Evolutionary conservation across 1,140 invertebrate genomes (phyloP).

Genomic region (Euwallacea fornicatus): DNA sequence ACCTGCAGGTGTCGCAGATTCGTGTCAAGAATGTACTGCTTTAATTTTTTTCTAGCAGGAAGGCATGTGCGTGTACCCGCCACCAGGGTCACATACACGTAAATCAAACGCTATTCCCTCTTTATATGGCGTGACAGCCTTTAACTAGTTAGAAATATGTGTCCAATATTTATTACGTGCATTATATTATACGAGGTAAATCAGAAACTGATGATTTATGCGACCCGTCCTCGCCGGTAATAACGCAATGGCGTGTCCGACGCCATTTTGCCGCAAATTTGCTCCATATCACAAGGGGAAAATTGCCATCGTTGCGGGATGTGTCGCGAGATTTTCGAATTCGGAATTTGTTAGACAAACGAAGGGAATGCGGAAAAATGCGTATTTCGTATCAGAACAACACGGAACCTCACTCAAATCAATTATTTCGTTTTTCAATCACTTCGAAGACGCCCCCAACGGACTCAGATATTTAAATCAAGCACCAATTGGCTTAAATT

Average conservation of each 20-base stretch:
- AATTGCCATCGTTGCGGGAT: too few relatives aligned
- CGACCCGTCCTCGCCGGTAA: neutral
- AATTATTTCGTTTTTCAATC: too few relatives aligned
- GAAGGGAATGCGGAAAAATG: too few relatives aligned
- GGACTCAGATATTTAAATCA: too few relatives aligned
- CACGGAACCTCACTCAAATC: too few relatives aligned
- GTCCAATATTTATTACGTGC: conserved; percentile 4
- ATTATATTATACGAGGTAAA: neutral
- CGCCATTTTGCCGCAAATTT: conserved; percentile 14
- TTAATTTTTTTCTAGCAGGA: neutral
- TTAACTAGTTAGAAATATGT: conserved; percentile 1
- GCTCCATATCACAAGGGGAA: neutral
- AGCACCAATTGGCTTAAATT: too few relatives aligned
- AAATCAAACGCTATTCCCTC: neutral
- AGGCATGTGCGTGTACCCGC: neutral
- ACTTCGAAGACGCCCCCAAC: too few relatives aligned
- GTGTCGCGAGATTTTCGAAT: too few relatives aligned
- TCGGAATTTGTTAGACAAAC: too few relatives aligned
- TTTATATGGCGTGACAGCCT: conserved; percentile 1
- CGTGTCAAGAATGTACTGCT: too few relatives aligned
- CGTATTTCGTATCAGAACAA: too few relatives aligned
- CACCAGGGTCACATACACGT: neutral
- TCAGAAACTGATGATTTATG: conserved; percentile 5
- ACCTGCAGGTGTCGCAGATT: too few relatives aligned
- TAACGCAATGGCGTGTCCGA: conserved; percentile 5